phyloP scores from a whole-genome alignment of 2,888 invertebrate genomes.

The Lordiphosa andalusiaca region DNA sequence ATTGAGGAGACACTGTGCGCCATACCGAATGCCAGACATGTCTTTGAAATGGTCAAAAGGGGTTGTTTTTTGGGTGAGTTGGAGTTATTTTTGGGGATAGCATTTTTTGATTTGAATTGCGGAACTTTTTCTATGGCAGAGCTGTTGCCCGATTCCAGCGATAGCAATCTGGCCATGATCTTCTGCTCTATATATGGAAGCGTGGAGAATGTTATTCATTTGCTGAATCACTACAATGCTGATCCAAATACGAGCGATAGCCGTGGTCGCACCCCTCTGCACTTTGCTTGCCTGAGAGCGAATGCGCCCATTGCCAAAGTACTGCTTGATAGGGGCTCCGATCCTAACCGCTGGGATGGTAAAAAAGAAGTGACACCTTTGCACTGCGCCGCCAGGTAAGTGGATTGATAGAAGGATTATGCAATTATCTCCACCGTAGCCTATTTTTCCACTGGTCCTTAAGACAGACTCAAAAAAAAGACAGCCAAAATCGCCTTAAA shows the following conservation, averaged over 20 bases:
- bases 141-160: slow-evolving; percentile 70
- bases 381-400: slow-evolving; percentile 88
- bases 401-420: too few relatives aligned
- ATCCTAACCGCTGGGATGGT: slow-evolving; percentile 87
- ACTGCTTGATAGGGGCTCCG: slow-evolving; percentile 85
- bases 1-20: slow-evolving; percentile 75
- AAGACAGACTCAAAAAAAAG: too few relatives aligned
- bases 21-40: slow-evolving; percentile 60
- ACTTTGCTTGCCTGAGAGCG: slow-evolving; percentile 89
- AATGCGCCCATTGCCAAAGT: slow-evolving; percentile 86
- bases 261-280: slow-evolving; percentile 86
- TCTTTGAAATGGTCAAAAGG: slow-evolving; percentile 73
- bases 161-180: slow-evolving; percentile 77
- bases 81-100: too few relatives aligned
- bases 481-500: too few relatives aligned
- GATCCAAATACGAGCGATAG: slow-evolving; percentile 85
- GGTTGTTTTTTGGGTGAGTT: slow-evolving; percentile 69
- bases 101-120: too few relatives aligned
- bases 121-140: slow-evolving; percentile 35
- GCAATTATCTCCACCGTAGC: too few relatives aligned
- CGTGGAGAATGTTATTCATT: slow-evolving; percentile 66
- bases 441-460: too few relatives aligned
- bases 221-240: slow-evolving; percentile 79
- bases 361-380: slow-evolving; percentile 87
- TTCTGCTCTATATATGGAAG: slow-evolving; percentile 76